Base-by-base conservation (phyloP, 2,113 vertebrate species). In the Petrocephalus zakoni region DNA sequence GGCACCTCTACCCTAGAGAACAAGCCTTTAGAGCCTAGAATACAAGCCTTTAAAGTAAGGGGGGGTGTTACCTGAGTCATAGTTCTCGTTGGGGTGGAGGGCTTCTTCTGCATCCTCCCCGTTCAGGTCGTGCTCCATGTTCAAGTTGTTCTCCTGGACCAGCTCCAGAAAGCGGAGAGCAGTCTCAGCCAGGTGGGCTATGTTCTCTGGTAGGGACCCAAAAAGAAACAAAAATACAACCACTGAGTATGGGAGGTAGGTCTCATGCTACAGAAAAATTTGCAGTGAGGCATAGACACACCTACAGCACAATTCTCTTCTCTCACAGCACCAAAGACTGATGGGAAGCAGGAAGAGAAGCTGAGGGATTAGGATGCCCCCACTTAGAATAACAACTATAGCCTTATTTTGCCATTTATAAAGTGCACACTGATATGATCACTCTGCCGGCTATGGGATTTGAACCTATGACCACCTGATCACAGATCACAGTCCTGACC, bases 81-180 rank as follows among this genome's bases (percentile, higher is more conserved):
- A 99, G 93, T 97, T 99, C 88, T 98, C 98, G 90, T 96, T 98
- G 64, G 97, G 96, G 86, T 97, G 97, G 34, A 97, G 96, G 0
- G 92, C 93, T 90, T 98, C 98, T 94, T 99, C 98, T 0, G 91
- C 92, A 91, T 99, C 98, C 93, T 99, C 98, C 68, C 96, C 95
- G 53, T 94, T 96, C 56, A 96, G 91, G 37, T 99, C 98, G 87
- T 97, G 97, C 93, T 99, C 97, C 82, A 95, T 96, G 91, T 97
- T 99, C 75, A 99, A 95, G 85, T 98, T 97, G 95, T 98, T 99
- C 87, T 99, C 95, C 92, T 99, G 98, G 13, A 99, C 98, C 92
- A 99, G 89, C 93, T 99, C 98, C 91, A 99, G 92, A 95, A 99
- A 99, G 11, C 97, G 96, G 91, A 99, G 93, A 34, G 98, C 98